Conservation (phyloP, 2,888 invertebrate genomes). For the Aspidiotus destructor region DNA sequence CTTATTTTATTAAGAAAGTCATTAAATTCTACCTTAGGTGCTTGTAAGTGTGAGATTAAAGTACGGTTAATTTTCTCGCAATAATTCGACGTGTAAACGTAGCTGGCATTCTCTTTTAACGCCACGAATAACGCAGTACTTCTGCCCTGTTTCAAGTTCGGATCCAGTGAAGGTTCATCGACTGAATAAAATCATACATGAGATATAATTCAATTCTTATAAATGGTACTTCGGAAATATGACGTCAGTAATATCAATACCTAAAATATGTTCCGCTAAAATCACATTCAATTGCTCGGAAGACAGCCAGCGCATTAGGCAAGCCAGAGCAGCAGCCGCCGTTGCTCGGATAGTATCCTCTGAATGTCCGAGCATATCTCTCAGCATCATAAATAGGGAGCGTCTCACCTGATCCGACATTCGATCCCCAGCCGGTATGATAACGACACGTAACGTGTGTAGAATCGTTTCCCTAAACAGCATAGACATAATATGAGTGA, state of each 20-base stretch:
- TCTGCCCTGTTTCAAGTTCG: slow-evolving; percentile 69
- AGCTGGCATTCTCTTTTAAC: slow-evolving; percentile 69
- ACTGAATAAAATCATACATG: slow-evolving; percentile 44
- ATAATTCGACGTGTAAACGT: slow-evolving; percentile 56
- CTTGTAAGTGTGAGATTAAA: slow-evolving; percentile 33
- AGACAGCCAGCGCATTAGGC: slow-evolving; percentile 65
- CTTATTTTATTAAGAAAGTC: background rate
- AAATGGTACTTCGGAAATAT: background rate
- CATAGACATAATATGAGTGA: slow-evolving; percentile 7
- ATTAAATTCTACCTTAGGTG: slow-evolving; percentile 30
- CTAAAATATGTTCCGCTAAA: slow-evolving; percentile 63
- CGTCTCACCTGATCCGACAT: slow-evolving; percentile 73
- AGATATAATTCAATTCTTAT: background rate
- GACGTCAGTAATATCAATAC: slow-evolving; percentile 38
- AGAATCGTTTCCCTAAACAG: slow-evolving; percentile 78
- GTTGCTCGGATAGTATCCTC: slow-evolving; percentile 74
- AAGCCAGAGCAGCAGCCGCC: slow-evolving; percentile 84
- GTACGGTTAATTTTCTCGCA: slow-evolving; percentile 58
- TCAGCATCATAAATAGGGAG: slow-evolving; percentile 58
- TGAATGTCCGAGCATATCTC: slow-evolving; percentile 55
- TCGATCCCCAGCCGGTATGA: slow-evolving; percentile 76
- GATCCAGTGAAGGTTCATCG: slow-evolving; percentile 55
- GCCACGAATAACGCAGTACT: slow-evolving; percentile 75
- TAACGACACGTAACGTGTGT: slow-evolving; percentile 76
- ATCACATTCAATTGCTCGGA: slow-evolving; percentile 63